A percentile compares a stretch with the other conserved stretches of the same genome.
Evolutionary conservation across 2,888 invertebrate genomes (phyloP).

Genomic region (Ophion obscuratus): DNA sequence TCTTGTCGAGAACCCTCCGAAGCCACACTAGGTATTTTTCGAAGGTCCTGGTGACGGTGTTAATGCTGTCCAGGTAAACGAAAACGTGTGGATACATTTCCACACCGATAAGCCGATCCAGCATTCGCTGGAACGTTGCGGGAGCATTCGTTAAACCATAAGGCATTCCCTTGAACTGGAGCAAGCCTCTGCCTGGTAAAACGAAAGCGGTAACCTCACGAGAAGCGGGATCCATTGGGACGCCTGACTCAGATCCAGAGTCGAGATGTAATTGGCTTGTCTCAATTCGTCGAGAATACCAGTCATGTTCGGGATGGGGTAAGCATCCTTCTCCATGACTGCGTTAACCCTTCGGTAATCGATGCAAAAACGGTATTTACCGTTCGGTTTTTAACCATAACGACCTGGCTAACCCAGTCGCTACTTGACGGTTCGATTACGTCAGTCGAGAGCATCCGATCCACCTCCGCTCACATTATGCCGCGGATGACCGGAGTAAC

Average conservation of each 20-base stretch:
- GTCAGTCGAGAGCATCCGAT: too few species aligned
- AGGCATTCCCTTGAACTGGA: neutral
- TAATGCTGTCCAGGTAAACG: neutral
- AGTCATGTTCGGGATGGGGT: too few species aligned
- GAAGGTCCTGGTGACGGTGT: neutral
- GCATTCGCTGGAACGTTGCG: neutral
- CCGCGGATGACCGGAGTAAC: constrained; percentile 9
- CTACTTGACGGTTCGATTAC: too few species aligned
- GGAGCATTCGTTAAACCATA: neutral
- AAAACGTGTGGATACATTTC: neutral
- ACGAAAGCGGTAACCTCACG: neutral
- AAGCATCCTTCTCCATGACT: neutral
- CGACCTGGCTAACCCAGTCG: too few species aligned
- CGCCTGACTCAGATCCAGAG: too few species aligned
- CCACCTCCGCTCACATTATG: neutral
- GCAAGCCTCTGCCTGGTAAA: neutral
- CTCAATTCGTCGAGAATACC: too few species aligned
- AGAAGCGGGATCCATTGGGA: neutral
- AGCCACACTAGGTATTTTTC: neutral
- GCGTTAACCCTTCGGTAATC: constrained; percentile 53
- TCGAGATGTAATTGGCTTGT: too few species aligned
- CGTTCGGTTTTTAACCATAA: constrained; percentile 59
- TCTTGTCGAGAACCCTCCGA: neutral
- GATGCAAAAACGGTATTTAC: constrained; percentile 50
- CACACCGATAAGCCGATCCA: neutral